Percentiles rank a stretch among this genome's conserved stretches.
phyloP scores from a whole-genome alignment of 1,140 invertebrate genomes.

The Octopus bimaculoides region DNA sequence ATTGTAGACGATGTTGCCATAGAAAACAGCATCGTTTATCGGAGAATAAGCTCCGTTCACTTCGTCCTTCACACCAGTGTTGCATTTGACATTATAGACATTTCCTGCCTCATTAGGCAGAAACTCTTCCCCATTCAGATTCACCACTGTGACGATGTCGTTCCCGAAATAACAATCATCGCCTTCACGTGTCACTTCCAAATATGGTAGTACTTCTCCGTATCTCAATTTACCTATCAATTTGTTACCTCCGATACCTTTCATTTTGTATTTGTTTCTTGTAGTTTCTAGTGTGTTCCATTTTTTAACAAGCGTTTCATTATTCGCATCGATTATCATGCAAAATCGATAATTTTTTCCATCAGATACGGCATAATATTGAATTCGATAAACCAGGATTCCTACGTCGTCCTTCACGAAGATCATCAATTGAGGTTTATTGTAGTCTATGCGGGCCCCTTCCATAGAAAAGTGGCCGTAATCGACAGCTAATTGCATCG shows the following conservation, averaged over 20 bases:
- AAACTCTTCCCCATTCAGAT: constrained; percentile 21
- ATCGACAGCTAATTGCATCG: constrained; percentile 2
- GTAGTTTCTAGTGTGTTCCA: constrained; percentile 26
- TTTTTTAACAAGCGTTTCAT: constrained; percentile 18
- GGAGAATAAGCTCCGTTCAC: constrained; percentile 33
- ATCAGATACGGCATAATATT: constrained; percentile 7
- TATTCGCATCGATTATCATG: constrained; percentile 26
- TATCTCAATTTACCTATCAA: constrained; percentile 34
- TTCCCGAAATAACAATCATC: constrained; percentile 30
- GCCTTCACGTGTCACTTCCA: constrained; percentile 17
- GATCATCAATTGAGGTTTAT: constrained; percentile 10
- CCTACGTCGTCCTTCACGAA: background rate
- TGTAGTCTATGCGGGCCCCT: background rate
- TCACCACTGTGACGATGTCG: constrained; percentile 31
- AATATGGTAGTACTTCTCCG: constrained; percentile 23
- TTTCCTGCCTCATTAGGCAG: constrained; percentile 16
- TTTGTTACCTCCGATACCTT: constrained; percentile 29
- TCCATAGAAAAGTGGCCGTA: background rate
- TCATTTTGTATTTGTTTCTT: constrained; percentile 13
- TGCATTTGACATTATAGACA: constrained; percentile 21
- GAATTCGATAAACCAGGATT: constrained; percentile 20
- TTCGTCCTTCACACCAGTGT: constrained; percentile 20
- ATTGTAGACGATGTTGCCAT: constrained; percentile 18
- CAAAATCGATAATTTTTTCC: constrained; percentile 17
- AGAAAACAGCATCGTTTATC: constrained; percentile 30